Evolutionary conservation across 2,113 vertebrate genomes (phyloP), one percentile per base, ranked within the genome.

Genomic region (Pygoscelis antarcticus): DNA sequence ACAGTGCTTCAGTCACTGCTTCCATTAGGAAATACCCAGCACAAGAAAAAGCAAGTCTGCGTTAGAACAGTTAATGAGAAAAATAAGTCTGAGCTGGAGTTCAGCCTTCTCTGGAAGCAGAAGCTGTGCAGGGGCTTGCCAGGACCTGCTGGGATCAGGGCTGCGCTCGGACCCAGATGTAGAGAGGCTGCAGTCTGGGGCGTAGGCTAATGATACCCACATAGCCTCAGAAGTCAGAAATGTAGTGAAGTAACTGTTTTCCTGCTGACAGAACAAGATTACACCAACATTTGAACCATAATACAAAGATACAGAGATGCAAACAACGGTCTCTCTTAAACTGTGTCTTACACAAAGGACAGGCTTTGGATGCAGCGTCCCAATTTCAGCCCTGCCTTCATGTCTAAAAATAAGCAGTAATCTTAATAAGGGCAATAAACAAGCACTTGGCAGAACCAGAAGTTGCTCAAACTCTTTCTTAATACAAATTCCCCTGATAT

Each of bases 11-110:
- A 74, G 54, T 92, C 58, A 79, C 69, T 79, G 81, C 87, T 94
- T 94, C 78, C 78, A 70, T 88, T 85, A 86, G 75, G 61, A 95
- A 91, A 88, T 68, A 82, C 2, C 10, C 77, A 21, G 47, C 61
- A 76, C 30, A 91, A 95, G 78, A 83, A 90, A 62, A 74, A 82
- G 36, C 58, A 96, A 83, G 72, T 51, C 76, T 19, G 30, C 1
- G 0, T 95, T 93, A 85, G 96, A 97, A 95, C 92, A 93, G 84
- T 83, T 97, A 96, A 96, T 92, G 71, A 96, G 75, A 95, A 97
- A 96, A 96, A 92, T 91, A 94, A 96, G 71, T 74, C 62, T 68
- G 83, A 94, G 85, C 58, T 96, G 82, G 58, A 95, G 62, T 88
- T 91, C 90, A 80, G 92, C 92, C 79, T 65, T 54, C 46, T 76